Evolutionary conservation across 1,140 invertebrate genomes (phyloP).

Genomic region (Thaumatotibia leucotreta): DNA sequence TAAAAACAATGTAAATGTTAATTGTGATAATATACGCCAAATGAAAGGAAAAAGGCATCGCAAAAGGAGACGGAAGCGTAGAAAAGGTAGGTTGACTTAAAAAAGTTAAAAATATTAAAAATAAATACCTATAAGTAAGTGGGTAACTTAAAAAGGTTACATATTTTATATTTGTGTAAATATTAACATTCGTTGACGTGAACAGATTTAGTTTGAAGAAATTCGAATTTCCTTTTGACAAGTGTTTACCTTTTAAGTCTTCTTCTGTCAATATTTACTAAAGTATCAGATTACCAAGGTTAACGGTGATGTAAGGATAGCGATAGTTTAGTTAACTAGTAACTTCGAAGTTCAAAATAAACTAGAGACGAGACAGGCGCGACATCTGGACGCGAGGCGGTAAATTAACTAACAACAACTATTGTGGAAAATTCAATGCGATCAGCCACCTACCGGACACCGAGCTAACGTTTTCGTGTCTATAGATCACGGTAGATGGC

Average conservation of each 20-base stretch:
- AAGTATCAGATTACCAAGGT: background rate
- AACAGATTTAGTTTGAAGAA: background rate
- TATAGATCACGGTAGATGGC: slow-evolving; percentile 4
- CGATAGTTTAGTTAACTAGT: background rate
- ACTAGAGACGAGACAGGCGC: background rate
- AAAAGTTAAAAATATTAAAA: background rate
- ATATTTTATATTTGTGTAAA: no score
- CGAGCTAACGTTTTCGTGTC: background rate
- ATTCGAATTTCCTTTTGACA: background rate
- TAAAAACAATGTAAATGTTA: slow-evolving; percentile 13
- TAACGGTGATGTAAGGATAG: background rate
- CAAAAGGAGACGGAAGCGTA: slow-evolving; percentile 19
- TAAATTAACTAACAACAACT: background rate
- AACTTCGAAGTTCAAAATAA: background rate
- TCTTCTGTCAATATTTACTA: background rate
- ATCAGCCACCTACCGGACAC: background rate
- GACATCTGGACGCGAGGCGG: background rate
- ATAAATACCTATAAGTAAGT: no score
- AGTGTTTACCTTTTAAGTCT: background rate
- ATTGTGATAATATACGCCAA: slow-evolving; percentile 19
- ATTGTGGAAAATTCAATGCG: background rate
- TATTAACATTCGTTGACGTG: no score
- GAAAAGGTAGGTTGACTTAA: slow-evolving; percentile 24
- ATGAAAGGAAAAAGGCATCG: slow-evolving; percentile 23
- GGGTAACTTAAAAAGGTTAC: no score